phyloP scores from a whole-genome alignment of 2,888 invertebrate species.

The Nemapogon koenigi region DNA sequence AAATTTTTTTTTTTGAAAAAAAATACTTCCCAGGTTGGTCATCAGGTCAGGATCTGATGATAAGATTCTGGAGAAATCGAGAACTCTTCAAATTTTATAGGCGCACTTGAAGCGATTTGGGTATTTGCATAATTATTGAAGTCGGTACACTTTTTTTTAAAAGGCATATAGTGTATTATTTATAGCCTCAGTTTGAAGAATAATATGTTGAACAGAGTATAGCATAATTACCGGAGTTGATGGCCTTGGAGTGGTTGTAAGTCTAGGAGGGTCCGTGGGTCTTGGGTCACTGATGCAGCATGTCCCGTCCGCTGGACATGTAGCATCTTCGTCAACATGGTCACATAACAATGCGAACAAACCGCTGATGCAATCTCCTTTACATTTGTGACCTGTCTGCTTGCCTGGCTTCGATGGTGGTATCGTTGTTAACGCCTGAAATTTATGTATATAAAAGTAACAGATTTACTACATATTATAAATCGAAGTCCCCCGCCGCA shows the following conservation, averaged over 20 bases:
- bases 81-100: too few species aligned
- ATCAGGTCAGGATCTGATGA: too few species aligned
- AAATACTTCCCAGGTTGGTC: neutral
- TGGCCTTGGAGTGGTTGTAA: constrained; percentile 41
- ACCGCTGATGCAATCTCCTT: constrained; percentile 84
- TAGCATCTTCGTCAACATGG: constrained; percentile 79
- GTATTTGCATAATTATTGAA: too few species aligned
- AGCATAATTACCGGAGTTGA: constrained; percentile 33
- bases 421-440: constrained; percentile 29
- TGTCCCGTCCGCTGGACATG: constrained; percentile 76
- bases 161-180: too few species aligned
- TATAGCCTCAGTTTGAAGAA: too few species aligned
- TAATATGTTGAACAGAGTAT: neutral
- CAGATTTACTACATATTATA: too few species aligned
- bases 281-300: constrained; percentile 76
- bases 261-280: constrained; percentile 30
- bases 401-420: constrained; percentile 36
- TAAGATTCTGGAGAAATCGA: too few species aligned
- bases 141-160: too few species aligned
- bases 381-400: constrained; percentile 64
- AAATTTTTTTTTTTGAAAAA: too few species aligned
- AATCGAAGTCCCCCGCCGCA: too few species aligned
- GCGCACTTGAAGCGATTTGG: too few species aligned
- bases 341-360: constrained; percentile 87
- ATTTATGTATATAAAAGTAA: neutral